Base-by-base conservation (phyloP, 2,888 invertebrate species). In the Chrysolina oricalcia region DNA sequence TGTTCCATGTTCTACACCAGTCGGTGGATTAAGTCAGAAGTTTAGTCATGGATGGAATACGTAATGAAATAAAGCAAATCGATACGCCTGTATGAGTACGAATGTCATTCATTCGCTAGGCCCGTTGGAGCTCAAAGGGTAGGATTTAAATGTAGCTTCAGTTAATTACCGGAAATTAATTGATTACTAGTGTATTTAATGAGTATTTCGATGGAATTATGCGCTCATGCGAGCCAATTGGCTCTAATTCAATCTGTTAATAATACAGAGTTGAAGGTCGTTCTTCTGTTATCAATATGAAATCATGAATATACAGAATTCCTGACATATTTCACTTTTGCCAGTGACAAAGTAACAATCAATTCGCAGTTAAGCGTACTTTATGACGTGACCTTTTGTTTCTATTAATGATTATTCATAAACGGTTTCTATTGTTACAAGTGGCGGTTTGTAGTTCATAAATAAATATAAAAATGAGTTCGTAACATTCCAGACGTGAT, bases 141-240 rank as follows among this genome's bases (percentile, higher is more conserved):
- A 75, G 65, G 72, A 79, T 78, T 77, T 75, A 69, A 70, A 48
- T 78, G 67, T 59, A 78, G 77, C 72, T 72, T 72, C 76, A 63
- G 77, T 80, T 80, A 81, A 81, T 81, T 80, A 81, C 77, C 78
- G 78, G 81, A 82, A 81, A 81, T 81, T 80, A 81, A 81, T 82
- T 78, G 82, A 82, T 82, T 79, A 80, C 79, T 71, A 76, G 73
- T 78, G 79, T 76, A 82, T 79, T 81, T 81, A 80, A 81, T 80
- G 80, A 79, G 72, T 77, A 78, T 81, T 81, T 76, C 76, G 46
- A 72, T 66, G 70, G 74, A 80, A 79, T 80, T 78, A 80, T 80
- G 72, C 74, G 76, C 80, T 72, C 75, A 70, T 73, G 17, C 75
- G 79, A 66, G 75, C 81, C 80, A 78, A 81, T 80, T 81, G 74